Evolutionary conservation across 2,113 vertebrate species (phyloP).

Genomic region (Cheirogaleus medius): DNA sequence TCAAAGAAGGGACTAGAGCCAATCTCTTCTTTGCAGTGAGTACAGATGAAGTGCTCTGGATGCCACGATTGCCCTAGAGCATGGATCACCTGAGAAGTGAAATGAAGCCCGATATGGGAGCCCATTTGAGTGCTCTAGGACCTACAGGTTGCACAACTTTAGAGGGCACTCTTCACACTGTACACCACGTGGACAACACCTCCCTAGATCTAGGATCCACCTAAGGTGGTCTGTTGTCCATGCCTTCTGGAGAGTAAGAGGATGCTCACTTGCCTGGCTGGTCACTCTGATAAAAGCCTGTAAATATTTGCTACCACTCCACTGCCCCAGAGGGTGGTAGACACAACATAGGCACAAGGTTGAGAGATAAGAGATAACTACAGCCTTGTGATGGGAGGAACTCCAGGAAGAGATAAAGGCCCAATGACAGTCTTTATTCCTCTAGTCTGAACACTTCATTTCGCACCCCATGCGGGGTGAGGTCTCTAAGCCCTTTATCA

Average conservation of each 20-base stretch:
- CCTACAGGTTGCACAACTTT: background rate
- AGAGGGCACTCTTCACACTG: background rate
- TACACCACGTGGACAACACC: background rate
- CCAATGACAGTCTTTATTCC: background rate
- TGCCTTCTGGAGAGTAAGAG: background rate
- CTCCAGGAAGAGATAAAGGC: background rate
- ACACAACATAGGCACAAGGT: fast-evolving
- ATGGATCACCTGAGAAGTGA: slow-evolving; percentile 86
- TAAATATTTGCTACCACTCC: fast-evolving
- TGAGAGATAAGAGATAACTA: background rate
- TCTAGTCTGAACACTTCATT: background rate
- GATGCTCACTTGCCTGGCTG: background rate
- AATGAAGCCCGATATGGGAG: fast-evolving
- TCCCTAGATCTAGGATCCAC: background rate
- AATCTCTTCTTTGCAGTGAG: slow-evolving; percentile 86
- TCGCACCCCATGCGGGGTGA: background rate
- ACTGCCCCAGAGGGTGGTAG: background rate
- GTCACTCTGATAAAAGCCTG: background rate
- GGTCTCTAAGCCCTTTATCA: background rate
- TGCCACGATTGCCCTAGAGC: slow-evolving; percentile 93
- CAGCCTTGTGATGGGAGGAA: background rate
- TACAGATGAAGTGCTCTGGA: slow-evolving; percentile 92
- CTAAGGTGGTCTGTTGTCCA: fast-evolving
- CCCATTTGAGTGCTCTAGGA: fast-evolving
- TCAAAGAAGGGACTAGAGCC: slow-evolving; percentile 89